A percentile compares a stretch with the other conserved stretches of the same genome.
Evolutionary conservation across 2,113 vertebrate genomes (phyloP).

Genomic region (Cichladusa arquata): DNA sequence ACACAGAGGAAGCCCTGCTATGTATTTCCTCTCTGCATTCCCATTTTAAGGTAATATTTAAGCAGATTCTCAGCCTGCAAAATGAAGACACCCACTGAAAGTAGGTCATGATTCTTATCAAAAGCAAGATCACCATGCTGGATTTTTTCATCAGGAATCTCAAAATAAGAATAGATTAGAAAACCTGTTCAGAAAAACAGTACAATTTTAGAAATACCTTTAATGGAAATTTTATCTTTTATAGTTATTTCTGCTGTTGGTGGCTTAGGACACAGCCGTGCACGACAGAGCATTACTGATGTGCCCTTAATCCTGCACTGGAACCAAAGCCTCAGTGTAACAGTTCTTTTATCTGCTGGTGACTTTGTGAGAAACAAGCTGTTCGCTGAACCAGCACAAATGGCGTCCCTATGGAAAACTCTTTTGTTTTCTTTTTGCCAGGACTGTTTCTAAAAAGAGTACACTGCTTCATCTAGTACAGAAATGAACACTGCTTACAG

Average conservation of each 20-base stretch:
- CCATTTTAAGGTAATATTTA: slow-evolving; percentile 14
- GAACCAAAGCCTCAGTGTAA: slow-evolving; percentile 76
- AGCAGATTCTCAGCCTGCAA: background rate
- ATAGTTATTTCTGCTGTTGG: background rate
- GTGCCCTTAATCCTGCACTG: slow-evolving; percentile 73
- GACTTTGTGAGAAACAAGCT: slow-evolving; percentile 63
- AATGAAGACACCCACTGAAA: background rate
- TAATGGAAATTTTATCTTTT: background rate
- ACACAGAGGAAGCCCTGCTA: background rate
- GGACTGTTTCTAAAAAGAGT: background rate
- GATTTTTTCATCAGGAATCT: background rate
- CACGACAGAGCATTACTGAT: slow-evolving; percentile 12
- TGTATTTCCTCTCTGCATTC: background rate
- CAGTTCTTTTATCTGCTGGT: slow-evolving; percentile 74
- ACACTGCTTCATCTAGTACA: background rate
- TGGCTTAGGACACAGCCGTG: background rate
- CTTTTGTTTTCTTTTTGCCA: slow-evolving; percentile 37
- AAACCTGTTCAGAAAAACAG: background rate
- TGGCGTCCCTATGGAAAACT: background rate
- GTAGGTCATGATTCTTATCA: slow-evolving; percentile 1
- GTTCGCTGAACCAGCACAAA: slow-evolving; percentile 71
- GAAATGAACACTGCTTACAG: background rate
- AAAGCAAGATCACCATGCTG: background rate
- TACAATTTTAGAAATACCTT: background rate
- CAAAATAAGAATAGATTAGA: background rate